Evolutionary conservation across 2,113 vertebrate genomes (phyloP).

Genomic region (Sinocyclocheilus rhinocerous): DNA sequence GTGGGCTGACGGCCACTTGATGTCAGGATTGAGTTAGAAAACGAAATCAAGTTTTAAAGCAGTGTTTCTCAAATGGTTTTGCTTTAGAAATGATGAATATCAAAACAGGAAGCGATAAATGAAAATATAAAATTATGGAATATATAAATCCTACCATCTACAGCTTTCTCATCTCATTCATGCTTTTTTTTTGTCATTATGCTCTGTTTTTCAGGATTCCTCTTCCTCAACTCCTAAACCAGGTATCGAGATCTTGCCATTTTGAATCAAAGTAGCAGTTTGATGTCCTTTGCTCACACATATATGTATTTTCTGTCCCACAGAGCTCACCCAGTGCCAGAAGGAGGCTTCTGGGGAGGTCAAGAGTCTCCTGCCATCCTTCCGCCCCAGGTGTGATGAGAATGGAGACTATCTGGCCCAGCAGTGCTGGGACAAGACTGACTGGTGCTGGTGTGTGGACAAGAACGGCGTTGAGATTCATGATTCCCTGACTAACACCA

Average conservation of each 20-base stretch:
- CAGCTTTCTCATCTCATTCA: not conserved
- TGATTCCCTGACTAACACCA: conserved; percentile 64
- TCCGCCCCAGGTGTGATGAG: conserved; percentile 82
- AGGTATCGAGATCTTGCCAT: conserved; percentile 25
- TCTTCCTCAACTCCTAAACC: conserved; percentile 18
- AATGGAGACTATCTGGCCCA: conserved; percentile 82
- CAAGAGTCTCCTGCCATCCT: conserved; percentile 68
- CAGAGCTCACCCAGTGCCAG: conserved; percentile 83
- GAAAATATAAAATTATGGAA: not conserved
- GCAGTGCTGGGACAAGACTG: conserved; percentile 82
- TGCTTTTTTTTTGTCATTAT: not conserved
- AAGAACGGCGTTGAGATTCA: conserved; percentile 76
- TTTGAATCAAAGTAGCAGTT: not conserved
- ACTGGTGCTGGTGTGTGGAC: conserved; percentile 92
- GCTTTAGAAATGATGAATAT: not conserved
- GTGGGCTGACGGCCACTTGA: not conserved
- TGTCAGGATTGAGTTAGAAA: conserved; percentile 27
- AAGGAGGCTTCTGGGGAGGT: conserved; percentile 65
- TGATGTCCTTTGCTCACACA: not conserved
- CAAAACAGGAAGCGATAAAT: not conserved
- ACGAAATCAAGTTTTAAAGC: too few relatives aligned
- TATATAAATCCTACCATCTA: not conserved
- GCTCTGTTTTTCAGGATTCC: conserved; percentile 34
- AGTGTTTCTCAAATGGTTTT: too few relatives aligned
- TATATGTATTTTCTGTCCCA: not conserved